Evolutionary conservation across 2,113 vertebrate species (phyloP).

Genomic region (Eulemur macaco): DNA sequence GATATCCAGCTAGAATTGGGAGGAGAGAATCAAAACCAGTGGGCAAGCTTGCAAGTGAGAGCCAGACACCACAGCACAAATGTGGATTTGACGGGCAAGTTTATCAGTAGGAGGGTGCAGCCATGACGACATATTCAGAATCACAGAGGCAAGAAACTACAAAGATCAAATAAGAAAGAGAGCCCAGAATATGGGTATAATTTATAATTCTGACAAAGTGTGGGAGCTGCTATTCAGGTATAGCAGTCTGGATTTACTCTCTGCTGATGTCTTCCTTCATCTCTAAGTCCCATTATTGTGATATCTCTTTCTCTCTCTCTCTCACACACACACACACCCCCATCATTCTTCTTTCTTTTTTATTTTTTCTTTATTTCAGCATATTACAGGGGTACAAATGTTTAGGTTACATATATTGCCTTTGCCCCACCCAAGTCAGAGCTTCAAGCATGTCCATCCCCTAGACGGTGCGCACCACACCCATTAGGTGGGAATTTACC

Average conservation of each 20-base stretch:
- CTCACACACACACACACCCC: background rate
- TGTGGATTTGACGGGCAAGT: background rate
- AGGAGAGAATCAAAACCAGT: background rate
- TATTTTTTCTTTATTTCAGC: no score
- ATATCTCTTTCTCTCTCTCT: background rate
- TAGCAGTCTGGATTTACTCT: background rate
- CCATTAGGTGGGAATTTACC: no score
- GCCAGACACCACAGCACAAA: background rate
- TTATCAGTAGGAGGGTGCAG: background rate
- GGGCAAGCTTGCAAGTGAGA: background rate
- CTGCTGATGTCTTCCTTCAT: background rate
- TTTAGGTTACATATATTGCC: no score
- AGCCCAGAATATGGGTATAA: background rate
- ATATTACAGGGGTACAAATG: no score
- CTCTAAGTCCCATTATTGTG: background rate
- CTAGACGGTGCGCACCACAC: no score
- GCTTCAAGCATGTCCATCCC: no score
- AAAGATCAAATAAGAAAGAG: background rate
- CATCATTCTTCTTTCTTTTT: no score
- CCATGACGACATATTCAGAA: background rate
- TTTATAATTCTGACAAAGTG: background rate
- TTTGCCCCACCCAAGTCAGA: no score
- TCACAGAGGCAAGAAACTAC: background rate
- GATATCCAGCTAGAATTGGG: background rate
- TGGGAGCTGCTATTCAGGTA: background rate